Conservation (phyloP, 2,888 invertebrate species). For the Ophraella communa region DNA sequence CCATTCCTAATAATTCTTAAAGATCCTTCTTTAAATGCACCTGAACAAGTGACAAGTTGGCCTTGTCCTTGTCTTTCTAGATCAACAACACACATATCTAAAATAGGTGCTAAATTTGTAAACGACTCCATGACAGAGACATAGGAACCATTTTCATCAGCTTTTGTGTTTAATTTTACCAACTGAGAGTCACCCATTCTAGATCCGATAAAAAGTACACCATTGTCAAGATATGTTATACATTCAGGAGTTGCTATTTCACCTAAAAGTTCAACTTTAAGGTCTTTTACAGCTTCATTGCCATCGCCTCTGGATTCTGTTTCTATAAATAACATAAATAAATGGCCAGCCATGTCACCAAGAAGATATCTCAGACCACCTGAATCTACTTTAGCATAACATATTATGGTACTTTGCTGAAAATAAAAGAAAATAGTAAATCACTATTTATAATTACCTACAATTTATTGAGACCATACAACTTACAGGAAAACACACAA, state of each 20-base stretch:
- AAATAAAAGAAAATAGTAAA: constrained; percentile 12
- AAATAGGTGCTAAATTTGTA: constrained; percentile 95
- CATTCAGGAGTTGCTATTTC: constrained; percentile 96
- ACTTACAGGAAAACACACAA: too few species aligned
- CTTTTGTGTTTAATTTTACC: constrained; percentile 82
- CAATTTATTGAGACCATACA: too few species aligned
- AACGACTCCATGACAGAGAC: constrained; percentile 95
- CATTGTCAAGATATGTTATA: constrained; percentile 97
- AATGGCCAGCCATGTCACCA: constrained; percentile 92
- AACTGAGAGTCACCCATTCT: constrained; percentile 96
- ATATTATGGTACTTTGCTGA: constrained; percentile 90
- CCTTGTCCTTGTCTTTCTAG: constrained; percentile 96
- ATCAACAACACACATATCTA: constrained; percentile 98
- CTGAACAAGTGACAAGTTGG: constrained; percentile 97
- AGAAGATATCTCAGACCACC: constrained; percentile 89
- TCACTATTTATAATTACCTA: too few species aligned
- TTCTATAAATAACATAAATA: constrained; percentile 95
- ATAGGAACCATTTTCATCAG: constrained; percentile 87
- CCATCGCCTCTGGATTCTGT: constrained; percentile 81
- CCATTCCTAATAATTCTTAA: constrained; percentile 97
- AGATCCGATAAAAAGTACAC: constrained; percentile 95
- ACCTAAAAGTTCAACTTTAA: constrained; percentile 91
- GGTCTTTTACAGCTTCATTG: constrained; percentile 79
- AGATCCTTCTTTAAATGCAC: constrained; percentile 96
- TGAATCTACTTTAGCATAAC: constrained; percentile 92